Conservation (phyloP, 2,113 vertebrate species). For the Eclectus roratus region DNA sequence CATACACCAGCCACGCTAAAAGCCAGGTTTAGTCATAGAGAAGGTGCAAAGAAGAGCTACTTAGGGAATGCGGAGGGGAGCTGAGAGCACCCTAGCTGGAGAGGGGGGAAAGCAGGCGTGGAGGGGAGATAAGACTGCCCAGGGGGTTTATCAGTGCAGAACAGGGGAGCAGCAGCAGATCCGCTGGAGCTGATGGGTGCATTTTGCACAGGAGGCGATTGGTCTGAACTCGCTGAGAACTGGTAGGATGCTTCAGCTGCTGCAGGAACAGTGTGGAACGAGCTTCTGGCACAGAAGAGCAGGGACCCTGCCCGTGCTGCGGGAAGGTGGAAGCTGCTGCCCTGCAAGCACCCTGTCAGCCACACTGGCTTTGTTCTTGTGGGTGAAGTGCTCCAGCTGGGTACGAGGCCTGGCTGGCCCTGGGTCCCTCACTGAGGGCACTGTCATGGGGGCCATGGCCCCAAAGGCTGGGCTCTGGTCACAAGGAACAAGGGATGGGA, state of each 20-base stretch:
- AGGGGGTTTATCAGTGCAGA: not conserved
- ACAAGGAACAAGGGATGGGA: not conserved
- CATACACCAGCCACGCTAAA: not conserved
- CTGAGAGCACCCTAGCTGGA: not conserved
- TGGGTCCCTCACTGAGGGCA: rapidly evolving
- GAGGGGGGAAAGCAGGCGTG: not conserved
- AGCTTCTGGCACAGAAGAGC: not conserved
- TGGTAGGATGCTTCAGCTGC: not conserved
- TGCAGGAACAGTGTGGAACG: not conserved
- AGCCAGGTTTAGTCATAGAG: rapidly evolving
- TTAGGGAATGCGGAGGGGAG: not conserved
- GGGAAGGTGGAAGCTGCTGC: not conserved
- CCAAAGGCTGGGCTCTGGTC: not conserved
- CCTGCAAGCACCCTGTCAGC: rapidly evolving
- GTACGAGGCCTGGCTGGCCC: not conserved
- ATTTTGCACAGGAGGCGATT: rapidly evolving
- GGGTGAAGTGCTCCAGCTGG: not conserved
- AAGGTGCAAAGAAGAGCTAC: not conserved
- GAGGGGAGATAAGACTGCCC: not conserved
- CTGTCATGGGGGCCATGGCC: no score
- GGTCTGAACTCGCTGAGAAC: not conserved
- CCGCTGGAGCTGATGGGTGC: not conserved
- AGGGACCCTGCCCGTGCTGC: not conserved
- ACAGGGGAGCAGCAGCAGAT: not conserved
- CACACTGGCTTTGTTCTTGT: not conserved